Base-by-base conservation (phyloP, 2,113 vertebrate genomes). In the Dermatemys mawii region DNA sequence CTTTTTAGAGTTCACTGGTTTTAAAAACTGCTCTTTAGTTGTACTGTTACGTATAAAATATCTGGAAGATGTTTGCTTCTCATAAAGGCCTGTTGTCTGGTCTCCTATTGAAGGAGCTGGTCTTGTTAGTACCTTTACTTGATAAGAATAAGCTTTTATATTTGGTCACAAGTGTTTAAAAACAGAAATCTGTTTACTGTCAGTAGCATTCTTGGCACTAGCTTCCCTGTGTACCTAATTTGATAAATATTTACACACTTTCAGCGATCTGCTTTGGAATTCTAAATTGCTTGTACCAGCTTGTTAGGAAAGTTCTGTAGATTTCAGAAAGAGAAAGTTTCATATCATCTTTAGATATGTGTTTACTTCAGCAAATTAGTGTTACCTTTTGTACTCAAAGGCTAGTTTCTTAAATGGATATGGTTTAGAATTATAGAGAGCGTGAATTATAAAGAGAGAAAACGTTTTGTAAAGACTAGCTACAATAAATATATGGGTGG, bases 321-420 rank as follows among this genome's bases (percentile, higher is more conserved):
- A 32, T 55, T 60, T 67, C 9, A 6, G 75, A 79, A 54, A 88
- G 84, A 54, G 54, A 53, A 91, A 87, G 29, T 73, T 87, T 19
- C 86, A 13, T 46, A 4, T 88, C 92, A 57, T 53, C 89, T 29
- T 89, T 29, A 75, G 22, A 24, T 83, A 73, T 3, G 81, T 67
- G 24, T 87, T 97, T 94, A 49, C 60, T 29, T 22, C 27, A 76
- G 86, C 38, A 92, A 7, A 44, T 91, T 90, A 63, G 11, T 26
- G 2, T 63, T 49, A 48, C 27, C 48, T 11, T 44, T 57, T 0
- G 0, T 16, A 3, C 50, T 49, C 29, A 46, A 92, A 82, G 60
- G 22, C 38, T 67, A 38, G 73, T 2, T 2, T 90, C 70, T 38
- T 0, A 2, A 46, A 86, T 60, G 38, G 2, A 0, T 0, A 0